Base-by-base conservation (phyloP, 2,888 invertebrate species). In the Siphlonurus alternatus region DNA sequence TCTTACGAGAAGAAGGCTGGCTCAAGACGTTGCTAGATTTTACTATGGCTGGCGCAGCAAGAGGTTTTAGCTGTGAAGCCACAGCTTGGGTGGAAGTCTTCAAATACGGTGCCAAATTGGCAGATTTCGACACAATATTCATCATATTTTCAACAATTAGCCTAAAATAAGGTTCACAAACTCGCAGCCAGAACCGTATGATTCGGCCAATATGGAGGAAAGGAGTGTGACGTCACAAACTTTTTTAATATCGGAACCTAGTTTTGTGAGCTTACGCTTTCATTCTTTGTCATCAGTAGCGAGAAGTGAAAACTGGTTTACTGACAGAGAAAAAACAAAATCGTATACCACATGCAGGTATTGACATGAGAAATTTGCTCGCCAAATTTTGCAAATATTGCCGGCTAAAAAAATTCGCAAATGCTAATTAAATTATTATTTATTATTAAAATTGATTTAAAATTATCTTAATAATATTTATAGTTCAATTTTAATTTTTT, bases 61-160 rank as follows among this genome's bases (percentile, higher is more conserved):
- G 74, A 23, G 86, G 82, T 71, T 84, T 83, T 22, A 84, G 71
- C 65, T 85, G 84, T 71, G 83, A 84, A 66, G 86, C 81, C 25
- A 90, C 83, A 63, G 83, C 85, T 71, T 83, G 83, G 66, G 82
- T 81, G 51, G 83, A 79, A 61, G 85, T 83, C 72, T 85, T 85
- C 70, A 88, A 78, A 72, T 83, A 87, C 65, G 83, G 81, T 68
- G 83, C 79, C 69, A 87, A 77, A 71, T 80, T 82, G 67, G 83
- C 80, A 70, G 86, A 83, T 73, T 85, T 84, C 70, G 81, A 75
- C 69, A 83, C 83, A 67, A 85, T 83, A 78, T 84, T 87, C 74
- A 83, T 81, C 83, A 85, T 86, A 74, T 75, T 78, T 3, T 15
- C 38, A 38, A 38, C 15, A 10, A 38, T 38, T 5, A 38, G 38